Percentiles rank a stretch among this genome's conserved stretches.
Evolutionary conservation across 2,113 vertebrate genomes (phyloP).

Genomic region (Willisornis vidua): DNA sequence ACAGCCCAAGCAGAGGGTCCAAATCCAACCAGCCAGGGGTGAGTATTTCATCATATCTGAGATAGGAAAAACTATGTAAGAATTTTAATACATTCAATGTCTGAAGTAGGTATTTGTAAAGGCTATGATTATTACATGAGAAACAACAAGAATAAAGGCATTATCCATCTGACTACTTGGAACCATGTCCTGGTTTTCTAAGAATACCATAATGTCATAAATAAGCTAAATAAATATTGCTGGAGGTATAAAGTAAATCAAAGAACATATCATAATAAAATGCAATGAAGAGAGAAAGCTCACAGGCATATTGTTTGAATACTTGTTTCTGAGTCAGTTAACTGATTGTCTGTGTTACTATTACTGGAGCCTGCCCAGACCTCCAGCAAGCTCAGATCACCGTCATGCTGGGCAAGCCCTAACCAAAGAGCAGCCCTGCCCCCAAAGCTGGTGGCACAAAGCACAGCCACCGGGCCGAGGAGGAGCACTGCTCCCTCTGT

Average conservation of each 20-base stretch:
- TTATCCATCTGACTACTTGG: background rate
- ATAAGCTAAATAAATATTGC: conserved; percentile 37
- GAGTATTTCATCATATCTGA: background rate
- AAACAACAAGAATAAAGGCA: background rate
- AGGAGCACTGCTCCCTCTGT: background rate
- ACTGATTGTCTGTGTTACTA: background rate
- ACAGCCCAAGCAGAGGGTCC: background rate
- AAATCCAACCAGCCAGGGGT: background rate
- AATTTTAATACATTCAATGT: background rate
- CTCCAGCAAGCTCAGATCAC: background rate
- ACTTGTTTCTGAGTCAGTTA: conserved; percentile 21
- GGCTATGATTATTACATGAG: background rate
- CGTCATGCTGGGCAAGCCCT: accelerated
- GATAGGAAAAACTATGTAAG: background rate
- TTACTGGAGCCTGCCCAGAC: background rate
- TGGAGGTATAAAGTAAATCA: conserved; percentile 23
- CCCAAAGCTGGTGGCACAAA: background rate
- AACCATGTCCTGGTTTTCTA: background rate
- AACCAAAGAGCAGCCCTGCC: background rate
- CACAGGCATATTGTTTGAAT: background rate
- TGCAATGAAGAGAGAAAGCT: background rate
- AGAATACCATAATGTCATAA: background rate
- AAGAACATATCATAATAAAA: background rate
- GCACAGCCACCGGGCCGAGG: background rate
- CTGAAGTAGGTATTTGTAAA: background rate